Percentiles rank a stretch among this genome's conserved stretches.
phyloP scores from a whole-genome alignment of 2,888 invertebrate genomes.

The Chrysopilus asiliformis region DNA sequence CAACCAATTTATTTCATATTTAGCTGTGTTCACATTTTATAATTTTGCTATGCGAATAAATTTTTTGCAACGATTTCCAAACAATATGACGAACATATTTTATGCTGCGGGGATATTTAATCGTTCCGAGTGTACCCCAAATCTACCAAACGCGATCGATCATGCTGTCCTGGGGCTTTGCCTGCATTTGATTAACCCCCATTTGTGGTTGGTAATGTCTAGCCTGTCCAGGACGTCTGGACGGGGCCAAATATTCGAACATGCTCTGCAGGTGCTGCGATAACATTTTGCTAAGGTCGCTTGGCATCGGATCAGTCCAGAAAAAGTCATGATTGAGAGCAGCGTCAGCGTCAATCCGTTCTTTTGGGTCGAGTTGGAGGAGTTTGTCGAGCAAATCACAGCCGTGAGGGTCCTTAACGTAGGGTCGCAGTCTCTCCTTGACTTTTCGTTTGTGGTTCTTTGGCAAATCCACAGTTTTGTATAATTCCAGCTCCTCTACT shows the following conservation, averaged over 20 bases:
- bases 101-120: constrained; percentile 4
- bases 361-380: constrained; percentile 80
- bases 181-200: constrained; percentile 31
- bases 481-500: constrained; percentile 78
- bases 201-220: constrained; percentile 55
- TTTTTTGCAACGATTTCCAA: no score
- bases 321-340: constrained; percentile 97
- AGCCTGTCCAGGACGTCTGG: constrained; percentile 53
- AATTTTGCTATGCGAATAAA: no score
- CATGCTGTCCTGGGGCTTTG: constrained; percentile 62
- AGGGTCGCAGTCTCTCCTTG: constrained; percentile 72
- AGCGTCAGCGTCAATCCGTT: constrained; percentile 77
- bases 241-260: constrained; percentile 83
- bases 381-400: constrained; percentile 88
- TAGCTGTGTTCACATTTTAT: no score
- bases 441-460: constrained; percentile 77
- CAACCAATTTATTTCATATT: no score
- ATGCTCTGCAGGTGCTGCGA: constrained; percentile 83
- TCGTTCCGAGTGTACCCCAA: no score
- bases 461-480: constrained; percentile 74
- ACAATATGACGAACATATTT: no score
- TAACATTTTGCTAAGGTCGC: constrained; percentile 80
- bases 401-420: constrained; percentile 83
- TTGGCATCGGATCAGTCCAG: constrained; percentile 95
- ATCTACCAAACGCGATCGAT: constrained; percentile 76